Percentiles rank a stretch among this genome's conserved stretches.
Evolutionary conservation across 2,797 vertebrate species (phyloP).

Genomic region (Pygocentrus nattereri): DNA sequence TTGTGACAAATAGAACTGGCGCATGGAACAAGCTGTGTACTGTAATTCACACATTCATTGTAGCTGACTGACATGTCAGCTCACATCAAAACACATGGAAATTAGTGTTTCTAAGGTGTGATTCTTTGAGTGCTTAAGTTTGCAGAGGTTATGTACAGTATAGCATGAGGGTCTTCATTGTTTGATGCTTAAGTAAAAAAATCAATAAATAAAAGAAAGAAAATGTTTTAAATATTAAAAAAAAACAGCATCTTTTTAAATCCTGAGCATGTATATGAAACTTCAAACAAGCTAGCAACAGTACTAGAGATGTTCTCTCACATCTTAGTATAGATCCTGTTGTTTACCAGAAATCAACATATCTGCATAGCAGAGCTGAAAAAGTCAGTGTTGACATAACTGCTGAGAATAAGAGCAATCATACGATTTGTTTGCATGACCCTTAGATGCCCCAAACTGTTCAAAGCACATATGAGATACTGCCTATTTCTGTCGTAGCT

Average conservation of each 20-base stretch:
- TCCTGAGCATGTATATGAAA: no score
- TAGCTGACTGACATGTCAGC: conserved; percentile 47
- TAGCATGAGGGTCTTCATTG: conserved; percentile 47
- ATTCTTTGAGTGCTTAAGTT: conserved; percentile 10
- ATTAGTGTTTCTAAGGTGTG: conserved; percentile 8
- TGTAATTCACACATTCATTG: conserved; percentile 47
- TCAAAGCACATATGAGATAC: conserved; percentile 13
- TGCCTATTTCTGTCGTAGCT: conserved; percentile 37
- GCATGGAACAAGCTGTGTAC: conserved; percentile 38
- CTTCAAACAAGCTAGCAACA: no score
- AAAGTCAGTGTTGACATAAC: conserved; percentile 26
- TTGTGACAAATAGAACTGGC: conserved; percentile 60
- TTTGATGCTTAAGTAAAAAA: background rate
- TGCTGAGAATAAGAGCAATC: conserved; percentile 29
- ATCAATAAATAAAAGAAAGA: no score
- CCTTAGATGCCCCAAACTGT: conserved; percentile 8
- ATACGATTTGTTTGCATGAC: conserved; percentile 29
- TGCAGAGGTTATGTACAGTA: background rate
- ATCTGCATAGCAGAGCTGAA: background rate
- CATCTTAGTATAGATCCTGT: background rate
- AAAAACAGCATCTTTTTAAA: no score
- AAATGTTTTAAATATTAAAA: no score
- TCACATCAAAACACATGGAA: conserved; percentile 31
- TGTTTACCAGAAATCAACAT: background rate
- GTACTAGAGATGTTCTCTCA: background rate